Evolutionary conservation across 2,797 vertebrate genomes (phyloP).

Genomic region (Cygnus olor): DNA sequence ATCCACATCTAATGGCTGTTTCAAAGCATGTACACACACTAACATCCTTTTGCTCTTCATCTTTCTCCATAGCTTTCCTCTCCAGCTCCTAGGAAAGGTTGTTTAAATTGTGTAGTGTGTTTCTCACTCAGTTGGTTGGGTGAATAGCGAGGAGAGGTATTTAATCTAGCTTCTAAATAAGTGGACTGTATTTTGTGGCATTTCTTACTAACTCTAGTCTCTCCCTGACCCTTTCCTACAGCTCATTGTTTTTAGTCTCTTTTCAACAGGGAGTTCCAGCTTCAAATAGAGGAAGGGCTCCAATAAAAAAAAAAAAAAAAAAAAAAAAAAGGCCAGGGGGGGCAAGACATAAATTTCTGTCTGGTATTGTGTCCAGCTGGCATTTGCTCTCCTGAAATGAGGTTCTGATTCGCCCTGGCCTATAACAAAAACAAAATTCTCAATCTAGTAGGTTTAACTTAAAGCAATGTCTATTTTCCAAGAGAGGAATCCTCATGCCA

Average conservation of each 20-base stretch:
- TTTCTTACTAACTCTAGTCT: not conserved
- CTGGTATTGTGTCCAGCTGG: not conserved
- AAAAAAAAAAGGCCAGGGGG: not conserved
- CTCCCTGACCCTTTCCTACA: not conserved
- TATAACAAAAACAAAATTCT: not conserved
- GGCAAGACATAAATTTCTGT: not conserved
- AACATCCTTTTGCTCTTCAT: not conserved
- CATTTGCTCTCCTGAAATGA: not conserved
- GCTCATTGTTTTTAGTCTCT: not conserved
- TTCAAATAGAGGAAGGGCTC: not conserved
- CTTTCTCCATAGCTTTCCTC: not conserved
- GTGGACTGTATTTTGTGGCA: not conserved
- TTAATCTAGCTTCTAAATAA: not conserved
- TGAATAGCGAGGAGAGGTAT: not conserved
- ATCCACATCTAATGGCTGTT: not conserved
- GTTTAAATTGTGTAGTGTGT: not conserved
- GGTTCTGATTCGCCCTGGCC: not conserved
- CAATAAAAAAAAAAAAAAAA: not conserved
- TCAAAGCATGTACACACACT: not conserved
- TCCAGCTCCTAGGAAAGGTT: not conserved
- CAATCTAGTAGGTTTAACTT: not conserved
- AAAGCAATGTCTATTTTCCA: not conserved
- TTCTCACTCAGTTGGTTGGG: not conserved
- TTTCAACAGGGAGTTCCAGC: not conserved
- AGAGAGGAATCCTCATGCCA: not conserved